Percentiles rank a stretch among this genome's conserved stretches.
Evolutionary conservation across 1,140 invertebrate genomes (phyloP).

Genomic region (Fopius arisanus): DNA sequence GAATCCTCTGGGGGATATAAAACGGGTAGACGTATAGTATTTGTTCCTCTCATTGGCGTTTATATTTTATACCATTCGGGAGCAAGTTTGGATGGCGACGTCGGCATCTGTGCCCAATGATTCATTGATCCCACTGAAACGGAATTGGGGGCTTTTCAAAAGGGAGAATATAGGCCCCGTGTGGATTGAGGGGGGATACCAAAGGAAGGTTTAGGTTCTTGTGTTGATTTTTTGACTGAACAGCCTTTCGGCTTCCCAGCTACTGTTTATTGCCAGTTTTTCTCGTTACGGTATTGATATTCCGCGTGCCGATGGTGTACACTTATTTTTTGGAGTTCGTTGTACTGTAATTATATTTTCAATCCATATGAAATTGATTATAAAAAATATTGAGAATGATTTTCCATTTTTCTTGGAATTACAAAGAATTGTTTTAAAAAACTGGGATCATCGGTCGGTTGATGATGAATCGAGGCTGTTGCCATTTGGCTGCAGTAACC

Average conservation of each 20-base stretch:
- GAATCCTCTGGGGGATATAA: neutral
- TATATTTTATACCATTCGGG: conserved; percentile 28
- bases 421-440: no score
- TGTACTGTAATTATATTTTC: no score
- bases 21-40: neutral
- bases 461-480: conserved; percentile 7
- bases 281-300: no score
- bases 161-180: conserved; percentile 14
- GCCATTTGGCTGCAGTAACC: neutral
- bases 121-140: conserved; percentile 29
- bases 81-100: conserved; percentile 22
- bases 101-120: conserved; percentile 37
- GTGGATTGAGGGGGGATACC: neutral
- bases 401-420: no score
- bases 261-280: conserved; percentile 42
- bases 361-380: no score
- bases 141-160: conserved; percentile 24
- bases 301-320: no score
- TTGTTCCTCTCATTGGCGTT: conserved; percentile 15
- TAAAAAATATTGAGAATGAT: no score
- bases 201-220: neutral
- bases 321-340: no score
- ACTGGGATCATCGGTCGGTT: neutral
- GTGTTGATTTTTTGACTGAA: conserved; percentile 59
- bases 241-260: conserved; percentile 36